Percentiles rank a stretch among this genome's conserved stretches.
These are phyloP conservation scores for Brachionus plicatilis DNA, from an alignment of 1,140 invertebrate genomes.

Conservation along the genomic window DNA sequence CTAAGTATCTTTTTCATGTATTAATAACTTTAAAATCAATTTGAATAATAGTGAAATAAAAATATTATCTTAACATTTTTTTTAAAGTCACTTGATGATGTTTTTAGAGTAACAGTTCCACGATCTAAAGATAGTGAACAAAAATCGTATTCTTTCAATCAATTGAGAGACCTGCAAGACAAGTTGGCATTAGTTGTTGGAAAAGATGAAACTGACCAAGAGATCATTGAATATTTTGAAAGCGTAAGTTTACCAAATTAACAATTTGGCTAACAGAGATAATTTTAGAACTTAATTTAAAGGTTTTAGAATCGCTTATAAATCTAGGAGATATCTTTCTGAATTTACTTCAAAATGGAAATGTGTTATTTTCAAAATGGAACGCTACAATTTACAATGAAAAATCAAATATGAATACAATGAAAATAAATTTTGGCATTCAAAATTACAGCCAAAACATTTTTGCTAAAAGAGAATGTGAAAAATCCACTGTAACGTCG, in stretches of 20 bases:
- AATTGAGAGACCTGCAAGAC: constrained; percentile 49
- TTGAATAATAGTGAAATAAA: no score
- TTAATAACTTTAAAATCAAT: no score
- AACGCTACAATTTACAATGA: constrained; percentile 46
- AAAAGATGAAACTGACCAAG: constrained; percentile 46
- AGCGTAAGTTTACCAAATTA: constrained; percentile 42
- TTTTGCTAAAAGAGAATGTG: not conserved
- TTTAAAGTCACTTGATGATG: constrained; percentile 36
- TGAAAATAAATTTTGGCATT: constrained; percentile 45
- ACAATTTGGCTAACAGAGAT: no score
- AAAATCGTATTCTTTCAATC: constrained; percentile 42
- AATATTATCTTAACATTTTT: not conserved
- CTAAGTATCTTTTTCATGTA: no score
- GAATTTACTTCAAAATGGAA: constrained; percentile 46
- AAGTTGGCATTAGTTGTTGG: constrained; percentile 51
- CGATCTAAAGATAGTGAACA: not conserved
- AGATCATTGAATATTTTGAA: constrained; percentile 47
- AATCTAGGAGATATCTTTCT: constrained; percentile 46
- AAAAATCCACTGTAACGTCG: constrained; percentile 42
- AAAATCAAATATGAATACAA: constrained; percentile 41
- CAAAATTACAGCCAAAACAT: constrained; percentile 42
- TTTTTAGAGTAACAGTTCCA: constrained; percentile 42
- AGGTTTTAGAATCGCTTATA: constrained; percentile 48
- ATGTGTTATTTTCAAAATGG: constrained; percentile 48
- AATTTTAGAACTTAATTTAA: not conserved